Evolutionary conservation across 2,888 invertebrate species (phyloP).

Genomic region (Philereme vetulata): DNA sequence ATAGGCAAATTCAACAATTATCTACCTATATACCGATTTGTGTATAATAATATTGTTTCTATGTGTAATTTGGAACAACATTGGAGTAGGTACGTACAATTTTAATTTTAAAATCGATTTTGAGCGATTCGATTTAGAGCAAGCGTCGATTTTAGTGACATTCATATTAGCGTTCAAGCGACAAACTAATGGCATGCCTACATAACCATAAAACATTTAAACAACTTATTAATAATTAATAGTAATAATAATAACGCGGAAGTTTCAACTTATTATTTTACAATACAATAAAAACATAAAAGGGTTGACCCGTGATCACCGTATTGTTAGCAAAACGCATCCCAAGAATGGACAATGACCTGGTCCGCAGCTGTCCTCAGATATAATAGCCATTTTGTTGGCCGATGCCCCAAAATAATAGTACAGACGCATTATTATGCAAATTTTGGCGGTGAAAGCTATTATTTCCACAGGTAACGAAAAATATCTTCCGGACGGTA

Average conservation of each 20-base stretch:
- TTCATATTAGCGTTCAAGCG: no score
- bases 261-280: slow-evolving; percentile 30
- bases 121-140: no score
- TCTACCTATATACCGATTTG: no score
- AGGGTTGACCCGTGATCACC: slow-evolving; percentile 61
- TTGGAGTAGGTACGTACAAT: no score
- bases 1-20: no score
- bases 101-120: no score
- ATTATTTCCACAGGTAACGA: slow-evolving; percentile 77
- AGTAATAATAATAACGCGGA: slow-evolving; percentile 16
- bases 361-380: slow-evolving; percentile 71
- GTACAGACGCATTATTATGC: slow-evolving; percentile 77
- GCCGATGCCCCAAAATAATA: slow-evolving; percentile 75
- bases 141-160: no score
- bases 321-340: slow-evolving; percentile 55
- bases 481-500: slow-evolving; percentile 67
- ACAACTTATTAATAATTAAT: not conserved
- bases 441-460: slow-evolving; percentile 64
- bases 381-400: slow-evolving; percentile 64
- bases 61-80: no score
- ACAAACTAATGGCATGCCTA: not conserved
- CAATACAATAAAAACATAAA: slow-evolving; percentile 35
- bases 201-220: not conserved
- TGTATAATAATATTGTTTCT: no score
- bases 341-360: slow-evolving; percentile 74